Conservation (phyloP, 1,140 invertebrate genomes). For the Bombus breviceps region DNA sequence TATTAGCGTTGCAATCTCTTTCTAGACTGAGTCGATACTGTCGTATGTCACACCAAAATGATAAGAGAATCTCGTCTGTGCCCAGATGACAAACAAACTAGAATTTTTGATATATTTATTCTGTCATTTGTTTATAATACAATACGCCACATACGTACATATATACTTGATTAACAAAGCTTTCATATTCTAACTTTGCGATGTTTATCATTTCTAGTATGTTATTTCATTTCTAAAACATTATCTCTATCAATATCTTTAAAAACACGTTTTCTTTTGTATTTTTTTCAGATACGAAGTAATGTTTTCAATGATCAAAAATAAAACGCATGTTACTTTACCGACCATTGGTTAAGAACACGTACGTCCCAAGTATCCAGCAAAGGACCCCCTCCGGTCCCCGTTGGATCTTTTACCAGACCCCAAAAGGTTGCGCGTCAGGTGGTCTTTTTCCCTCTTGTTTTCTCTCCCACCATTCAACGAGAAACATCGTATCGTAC, state of each 20-base stretch:
- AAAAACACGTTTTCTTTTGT: neutral
- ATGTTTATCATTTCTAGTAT: neutral
- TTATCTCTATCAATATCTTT: neutral
- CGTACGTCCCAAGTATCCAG: neutral
- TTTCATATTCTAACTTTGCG: neutral
- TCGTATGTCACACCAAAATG: too few relatives aligned
- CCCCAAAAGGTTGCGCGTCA: constrained; percentile 73
- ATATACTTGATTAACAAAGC: neutral
- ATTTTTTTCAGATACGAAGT: neutral
- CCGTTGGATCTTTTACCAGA: constrained; percentile 20
- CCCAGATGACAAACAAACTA: too few relatives aligned
- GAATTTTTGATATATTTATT: too few relatives aligned
- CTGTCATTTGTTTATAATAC: too few relatives aligned
- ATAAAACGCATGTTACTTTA: neutral
- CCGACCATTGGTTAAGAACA: neutral
- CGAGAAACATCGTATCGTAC: constrained; percentile 51
- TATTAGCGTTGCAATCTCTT: too few relatives aligned
- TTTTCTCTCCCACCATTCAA: constrained; percentile 28
- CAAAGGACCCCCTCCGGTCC: constrained; percentile 4
- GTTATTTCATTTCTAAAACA: neutral
- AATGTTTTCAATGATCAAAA: neutral
- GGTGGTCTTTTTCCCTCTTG: constrained; percentile 63
- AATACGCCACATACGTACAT: too few relatives aligned
- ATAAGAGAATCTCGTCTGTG: too few relatives aligned
- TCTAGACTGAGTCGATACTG: too few relatives aligned